Conservation (phyloP, 2,888 invertebrate genomes). For the Cynaeus angustus region DNA sequence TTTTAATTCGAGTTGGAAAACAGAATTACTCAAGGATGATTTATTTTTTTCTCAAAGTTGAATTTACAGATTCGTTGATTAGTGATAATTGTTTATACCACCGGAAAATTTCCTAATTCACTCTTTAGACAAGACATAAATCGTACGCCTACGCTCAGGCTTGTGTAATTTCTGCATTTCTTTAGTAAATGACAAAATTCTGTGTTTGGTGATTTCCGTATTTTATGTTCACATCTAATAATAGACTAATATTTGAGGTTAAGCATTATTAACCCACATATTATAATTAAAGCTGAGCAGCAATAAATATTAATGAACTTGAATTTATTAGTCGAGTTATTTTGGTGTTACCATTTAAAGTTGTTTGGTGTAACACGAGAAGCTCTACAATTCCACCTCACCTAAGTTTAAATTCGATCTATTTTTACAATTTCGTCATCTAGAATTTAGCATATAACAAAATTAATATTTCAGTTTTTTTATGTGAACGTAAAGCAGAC, state of each 20-base stretch:
- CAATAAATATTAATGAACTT: constrained; percentile 36
- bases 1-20: too few relatives aligned
- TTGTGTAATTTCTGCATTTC: neutral
- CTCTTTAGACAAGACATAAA: constrained; percentile 20
- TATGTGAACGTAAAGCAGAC: constrained; percentile 18
- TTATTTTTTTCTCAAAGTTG: neutral
- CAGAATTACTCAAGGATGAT: too few relatives aligned
- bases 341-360: constrained; percentile 15
- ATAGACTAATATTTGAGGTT: neutral
- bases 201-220: too few relatives aligned
- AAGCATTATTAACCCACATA: constrained; percentile 25
- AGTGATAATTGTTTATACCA: constrained; percentile 7
- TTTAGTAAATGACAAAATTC: neutral
- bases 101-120: constrained; percentile 20
- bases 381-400: constrained; percentile 2
- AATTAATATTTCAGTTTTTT: constrained; percentile 13
- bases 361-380: constrained; percentile 14
- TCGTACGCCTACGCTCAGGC: constrained; percentile 22
- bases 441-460: too few relatives aligned
- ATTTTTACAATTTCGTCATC: neutral
- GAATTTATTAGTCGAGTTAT: too few relatives aligned
- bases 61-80: neutral
- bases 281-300: constrained; percentile 19
- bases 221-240: neutral
- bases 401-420: neutral